Evolutionary conservation across 2,888 invertebrate genomes (phyloP).

Genomic region (Omphaloscelis lunosa): DNA sequence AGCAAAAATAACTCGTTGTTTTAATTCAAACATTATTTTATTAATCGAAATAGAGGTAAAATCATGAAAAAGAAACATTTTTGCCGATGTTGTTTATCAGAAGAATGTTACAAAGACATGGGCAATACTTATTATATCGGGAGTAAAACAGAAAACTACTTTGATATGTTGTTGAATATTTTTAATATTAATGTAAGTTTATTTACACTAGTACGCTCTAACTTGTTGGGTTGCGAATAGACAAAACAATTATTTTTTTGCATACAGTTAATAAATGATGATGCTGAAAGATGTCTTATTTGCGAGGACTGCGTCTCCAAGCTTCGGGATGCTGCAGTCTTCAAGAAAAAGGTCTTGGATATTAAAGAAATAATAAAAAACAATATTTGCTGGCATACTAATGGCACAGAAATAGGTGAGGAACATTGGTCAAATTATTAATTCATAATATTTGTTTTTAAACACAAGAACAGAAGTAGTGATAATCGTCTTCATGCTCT

Average conservation of each 20-base stretch:
- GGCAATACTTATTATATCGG: conserved; percentile 53
- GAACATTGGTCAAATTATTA: no score
- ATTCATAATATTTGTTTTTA: no score
- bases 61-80: conserved; percentile 55
- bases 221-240: neutral
- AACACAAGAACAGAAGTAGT: no score
- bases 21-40: no score
- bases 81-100: conserved; percentile 67
- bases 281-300: conserved; percentile 35
- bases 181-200: conserved; percentile 58
- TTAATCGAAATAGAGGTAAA: neutral
- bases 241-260: neutral
- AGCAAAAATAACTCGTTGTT: no score
- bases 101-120: conserved; percentile 66
- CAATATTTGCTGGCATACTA: neutral
- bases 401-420: neutral
- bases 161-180: conserved; percentile 57
- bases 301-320: conserved; percentile 62
- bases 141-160: conserved; percentile 62
- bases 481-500: no score
- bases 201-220: neutral
- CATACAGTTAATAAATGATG: conserved; percentile 34
- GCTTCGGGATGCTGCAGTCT: conserved; percentile 56
- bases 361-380: conserved; percentile 44
- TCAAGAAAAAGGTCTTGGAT: conserved; percentile 52